Conservation (phyloP, 2,888 invertebrate species). For the Drosophila infuscata region DNA sequence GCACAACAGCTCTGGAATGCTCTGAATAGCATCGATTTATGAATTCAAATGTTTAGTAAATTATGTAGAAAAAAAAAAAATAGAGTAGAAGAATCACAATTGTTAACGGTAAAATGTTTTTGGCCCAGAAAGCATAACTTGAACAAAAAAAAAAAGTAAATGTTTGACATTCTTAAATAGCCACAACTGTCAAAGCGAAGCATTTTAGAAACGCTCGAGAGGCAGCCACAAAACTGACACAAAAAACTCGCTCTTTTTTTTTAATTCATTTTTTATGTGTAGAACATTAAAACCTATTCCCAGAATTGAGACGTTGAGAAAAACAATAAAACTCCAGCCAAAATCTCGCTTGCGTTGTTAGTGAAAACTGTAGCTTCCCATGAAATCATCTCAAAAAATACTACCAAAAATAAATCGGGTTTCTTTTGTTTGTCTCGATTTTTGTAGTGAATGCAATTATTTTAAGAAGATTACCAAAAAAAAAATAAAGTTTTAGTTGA, state of each 20-base stretch:
- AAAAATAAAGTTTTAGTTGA: background rate
- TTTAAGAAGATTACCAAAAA: background rate
- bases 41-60: background rate
- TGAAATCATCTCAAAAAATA: background rate
- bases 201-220: constrained; percentile 5
- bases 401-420: background rate
- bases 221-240: constrained; percentile 5
- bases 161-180: background rate
- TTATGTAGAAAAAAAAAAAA: background rate
- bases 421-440: background rate
- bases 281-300: constrained; percentile 1
- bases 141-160: background rate
- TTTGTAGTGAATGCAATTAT: background rate
- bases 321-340: background rate
- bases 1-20: background rate
- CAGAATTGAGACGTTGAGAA: background rate
- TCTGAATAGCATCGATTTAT: background rate
- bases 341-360: background rate
- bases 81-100: background rate
- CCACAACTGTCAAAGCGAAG: constrained; percentile 3
- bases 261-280: background rate
- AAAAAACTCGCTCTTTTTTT: background rate
- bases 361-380: background rate
- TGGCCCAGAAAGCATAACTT: background rate
- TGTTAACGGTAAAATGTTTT: background rate